Base-by-base conservation (phyloP, 2,797 vertebrate species). In the Ciconia nigra region DNA sequence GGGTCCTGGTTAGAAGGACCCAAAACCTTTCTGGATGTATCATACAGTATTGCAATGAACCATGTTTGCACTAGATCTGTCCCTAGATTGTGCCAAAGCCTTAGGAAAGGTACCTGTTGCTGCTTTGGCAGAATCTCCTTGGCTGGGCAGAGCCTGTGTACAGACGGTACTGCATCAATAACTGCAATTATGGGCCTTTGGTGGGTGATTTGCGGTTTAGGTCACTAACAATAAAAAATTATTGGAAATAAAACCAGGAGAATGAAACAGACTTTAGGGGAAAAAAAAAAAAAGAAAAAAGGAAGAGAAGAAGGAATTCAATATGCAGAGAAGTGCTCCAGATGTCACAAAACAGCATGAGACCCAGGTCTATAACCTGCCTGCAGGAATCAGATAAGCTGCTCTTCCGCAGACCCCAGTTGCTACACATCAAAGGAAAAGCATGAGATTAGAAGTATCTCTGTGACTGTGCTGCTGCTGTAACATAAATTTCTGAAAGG, bases 351-450 rank as follows among this genome's bases (percentile, higher is more conserved):
- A 89, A 37, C 42, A 83, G 79, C 78, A 17, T 63, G 90, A 94
- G 62, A 54, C 21, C 20, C 1, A 5, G n/a, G 49, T 84, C 81
- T 86, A 70, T 42, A 85, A 77, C 70, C 37, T 88, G 80, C 33
- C 95, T 89, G 65, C 85, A 61, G 44, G 58, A 95, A 96, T 95
- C 89, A 70, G 71, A 79, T 87, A 89, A 94, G 24, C 28, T 82
- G n/a, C 41, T 78, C 49, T 91, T 91, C 41, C 10, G 6, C 49
- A 78, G 78, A 54, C 41, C 31, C 47, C 52, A 74, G 8, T 14
- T 77, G 61, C 83, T 42, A 11, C 31, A 93, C 46, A 83, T 83
- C 62, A 93, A 90, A 94, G 39, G 35, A 89, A 92, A 83, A 96
- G 13, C 54, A 55, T 9, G 35, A 82, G 35, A 87, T 83, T 55